These are phyloP conservation scores for Gobio gobio DNA, from an alignment of 2,113 vertebrate genomes.

Conservation along the genomic window DNA sequence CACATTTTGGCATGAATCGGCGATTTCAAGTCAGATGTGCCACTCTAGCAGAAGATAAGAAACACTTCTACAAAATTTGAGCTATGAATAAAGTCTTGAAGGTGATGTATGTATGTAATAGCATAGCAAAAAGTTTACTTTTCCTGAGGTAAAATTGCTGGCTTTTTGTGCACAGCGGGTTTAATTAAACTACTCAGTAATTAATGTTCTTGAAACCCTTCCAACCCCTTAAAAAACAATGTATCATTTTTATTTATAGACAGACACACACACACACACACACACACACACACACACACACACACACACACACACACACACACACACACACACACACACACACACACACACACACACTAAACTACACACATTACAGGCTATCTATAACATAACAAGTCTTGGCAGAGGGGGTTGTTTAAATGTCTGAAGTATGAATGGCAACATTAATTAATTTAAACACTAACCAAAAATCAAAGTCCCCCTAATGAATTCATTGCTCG, in stretches of 20 bases:
- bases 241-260: neutral
- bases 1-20: neutral
- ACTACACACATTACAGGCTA: neutral
- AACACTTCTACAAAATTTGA: neutral
- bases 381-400: slow-evolving; percentile 1
- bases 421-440: slow-evolving; percentile 40
- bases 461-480: slow-evolving; percentile 41
- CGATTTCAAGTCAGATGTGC: slow-evolving; percentile 1
- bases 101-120: neutral
- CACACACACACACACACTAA: neutral
- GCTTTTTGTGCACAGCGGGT: neutral
- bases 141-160: neutral
- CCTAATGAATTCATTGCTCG: slow-evolving; percentile 47
- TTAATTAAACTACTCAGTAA: neutral
- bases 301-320: neutral
- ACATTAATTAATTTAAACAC: slow-evolving; percentile 51
- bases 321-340: no score
- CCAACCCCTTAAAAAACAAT: neutral
- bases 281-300: neutral
- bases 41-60: slow-evolving; percentile 1
- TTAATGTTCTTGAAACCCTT: neutral
- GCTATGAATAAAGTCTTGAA: neutral
- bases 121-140: neutral
- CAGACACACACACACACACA: no score
- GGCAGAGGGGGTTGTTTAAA: slow-evolving; percentile 9